A percentile compares a stretch with the other conserved stretches of the same genome.
These are phyloP conservation scores for Maconellicoccus hirsutus DNA, from an alignment of 1,140 invertebrate species.

Conservation along the genomic window DNA sequence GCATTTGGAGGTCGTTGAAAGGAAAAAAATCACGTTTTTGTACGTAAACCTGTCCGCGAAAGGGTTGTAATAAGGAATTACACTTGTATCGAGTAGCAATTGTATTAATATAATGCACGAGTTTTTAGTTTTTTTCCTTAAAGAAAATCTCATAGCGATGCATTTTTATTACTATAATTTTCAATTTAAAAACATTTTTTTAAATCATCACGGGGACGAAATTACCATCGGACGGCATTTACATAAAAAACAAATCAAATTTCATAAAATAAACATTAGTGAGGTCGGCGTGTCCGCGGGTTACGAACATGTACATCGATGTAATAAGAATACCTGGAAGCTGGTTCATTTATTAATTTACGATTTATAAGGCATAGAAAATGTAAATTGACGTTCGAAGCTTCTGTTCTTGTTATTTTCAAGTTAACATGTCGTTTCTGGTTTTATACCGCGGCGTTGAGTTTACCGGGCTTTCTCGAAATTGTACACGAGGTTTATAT, in stretches of 20 bases:
- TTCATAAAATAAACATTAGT: constrained; percentile 5
- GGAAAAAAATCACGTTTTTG: no score
- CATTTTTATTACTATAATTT: neutral
- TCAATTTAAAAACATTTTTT: constrained; percentile 1
- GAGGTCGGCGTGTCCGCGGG: neutral
- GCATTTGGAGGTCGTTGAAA: no score
- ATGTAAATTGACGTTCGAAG: neutral
- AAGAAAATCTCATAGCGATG: neutral
- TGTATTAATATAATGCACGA: no score
- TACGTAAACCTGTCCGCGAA: no score
- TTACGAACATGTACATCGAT: neutral
- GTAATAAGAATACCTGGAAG: neutral
- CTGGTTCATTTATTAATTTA: constrained; percentile 5
- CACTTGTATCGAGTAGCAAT: no score
- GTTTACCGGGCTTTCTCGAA: no score
- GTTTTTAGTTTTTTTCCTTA: no score
- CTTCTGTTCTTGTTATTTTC: neutral
- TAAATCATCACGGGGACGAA: neutral
- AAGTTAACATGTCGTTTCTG: no score
- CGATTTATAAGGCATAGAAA: neutral
- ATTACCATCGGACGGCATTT: neutral
- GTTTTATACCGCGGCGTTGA: no score
- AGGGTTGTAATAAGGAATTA: no score
- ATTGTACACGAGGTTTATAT: no score
- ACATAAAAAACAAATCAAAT: constrained; percentile 10